Evolutionary conservation across 2,797 vertebrate genomes (phyloP).

Genomic region (Natrix natrix): DNA sequence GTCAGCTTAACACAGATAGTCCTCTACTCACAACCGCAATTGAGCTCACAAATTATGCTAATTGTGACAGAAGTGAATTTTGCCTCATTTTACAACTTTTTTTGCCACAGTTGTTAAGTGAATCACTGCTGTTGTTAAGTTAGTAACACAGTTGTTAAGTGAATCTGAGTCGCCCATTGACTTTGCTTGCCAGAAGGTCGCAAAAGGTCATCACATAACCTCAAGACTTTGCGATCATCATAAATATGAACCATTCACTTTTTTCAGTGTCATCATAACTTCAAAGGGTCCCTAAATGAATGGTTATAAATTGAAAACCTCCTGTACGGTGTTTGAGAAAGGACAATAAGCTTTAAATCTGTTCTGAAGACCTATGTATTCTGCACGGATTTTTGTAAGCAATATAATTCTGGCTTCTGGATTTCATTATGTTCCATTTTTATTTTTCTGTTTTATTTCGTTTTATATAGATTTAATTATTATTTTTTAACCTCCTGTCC

Average conservation of each 20-base stretch:
- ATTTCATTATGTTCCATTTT: not conserved
- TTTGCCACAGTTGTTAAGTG: not conserved
- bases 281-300: too few relatives aligned
- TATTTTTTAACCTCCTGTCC: not conserved
- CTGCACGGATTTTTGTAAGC: not conserved
- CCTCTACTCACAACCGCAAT: not conserved
- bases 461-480: not conserved
- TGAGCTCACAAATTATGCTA: not conserved
- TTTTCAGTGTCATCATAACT: too few relatives aligned
- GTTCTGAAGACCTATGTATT: not conserved
- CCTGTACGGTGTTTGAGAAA: not conserved
- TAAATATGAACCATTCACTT: too few relatives aligned
- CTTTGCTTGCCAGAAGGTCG: too few relatives aligned
- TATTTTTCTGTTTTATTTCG: not conserved
- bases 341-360: not conserved
- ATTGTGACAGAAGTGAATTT: not conserved
- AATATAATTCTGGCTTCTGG: not conserved
- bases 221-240: too few relatives aligned
- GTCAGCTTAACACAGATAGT: not conserved
- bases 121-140: not conserved
- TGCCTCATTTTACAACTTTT: not conserved
- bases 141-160: not conserved
- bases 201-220: too few relatives aligned
- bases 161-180: too few relatives aligned
- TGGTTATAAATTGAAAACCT: not conserved